Base-by-base conservation (phyloP, 2,888 invertebrate species). In the Megaustenia siamemsis region DNA sequence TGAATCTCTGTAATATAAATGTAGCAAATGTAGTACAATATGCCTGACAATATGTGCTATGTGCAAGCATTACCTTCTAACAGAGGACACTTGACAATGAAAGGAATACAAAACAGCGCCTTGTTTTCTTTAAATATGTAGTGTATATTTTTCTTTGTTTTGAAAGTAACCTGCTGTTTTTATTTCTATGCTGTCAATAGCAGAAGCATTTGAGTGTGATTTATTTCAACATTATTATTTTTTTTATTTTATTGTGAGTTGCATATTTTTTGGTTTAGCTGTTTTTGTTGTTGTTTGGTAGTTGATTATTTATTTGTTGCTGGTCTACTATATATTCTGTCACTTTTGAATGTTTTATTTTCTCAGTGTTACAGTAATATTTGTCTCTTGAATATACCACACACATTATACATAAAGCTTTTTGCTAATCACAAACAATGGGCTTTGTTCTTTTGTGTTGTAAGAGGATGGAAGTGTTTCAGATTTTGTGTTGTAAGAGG, bases 391-490 rank as follows among this genome's bases (percentile, higher is more conserved):
- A 71, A 8, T 71, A 12, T 56, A 53, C 49, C 53, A 53, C 21
- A 32, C 49, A 76, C 56, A 76, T 53, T 56, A 76, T 56, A 76
- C 32, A 76, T 53, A 76, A 56, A 49, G 43, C n/a, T 3, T 53
- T 56, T 76, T 53, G 32, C 38, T 53, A 35, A 56, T 53, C 38
- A 35, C 49, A 28, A 3, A 24, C 10, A 43, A 18, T 75, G 21
- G 53, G 28, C 21, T 45, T 28, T 45, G 53, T 75, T 49, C 49
- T 28, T 49, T 43, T 18, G 32, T 28, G 35, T 68, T 68, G 68
- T 68, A n/a, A 18, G n/a, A n/a, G n/a, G n/a, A 35, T 40, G 38
- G 6, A 71, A 71, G 38, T 32, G 24, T 2, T n/a, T n/a, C n/a
- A n/a, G n/a, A n/a, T n/a, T n/a, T n/a, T n/a, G n/a, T n/a, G n/a